These are phyloP conservation scores for Sterrhoptilus dennistouni DNA, from an alignment of 2,113 vertebrate species.

Conservation along the genomic window DNA sequence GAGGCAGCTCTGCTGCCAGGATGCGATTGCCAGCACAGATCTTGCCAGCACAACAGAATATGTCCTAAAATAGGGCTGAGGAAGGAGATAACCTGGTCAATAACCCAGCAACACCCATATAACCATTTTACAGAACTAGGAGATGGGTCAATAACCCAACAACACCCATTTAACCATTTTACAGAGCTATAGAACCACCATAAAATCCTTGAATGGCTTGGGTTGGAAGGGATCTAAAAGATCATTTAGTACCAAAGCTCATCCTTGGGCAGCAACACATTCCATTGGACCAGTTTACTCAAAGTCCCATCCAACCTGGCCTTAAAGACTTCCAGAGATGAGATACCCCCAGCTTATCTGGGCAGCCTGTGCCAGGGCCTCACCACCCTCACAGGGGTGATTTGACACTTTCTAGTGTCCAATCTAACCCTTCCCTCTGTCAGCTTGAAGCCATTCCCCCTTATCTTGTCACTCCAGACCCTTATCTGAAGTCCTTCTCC, in stretches of 20 bases:
- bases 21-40: background rate
- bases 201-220: background rate
- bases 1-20: background rate
- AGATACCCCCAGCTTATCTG: background rate
- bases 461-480: background rate
- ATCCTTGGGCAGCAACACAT: background rate
- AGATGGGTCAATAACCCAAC: background rate
- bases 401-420: background rate
- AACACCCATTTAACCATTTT: background rate
- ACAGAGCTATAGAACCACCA: background rate
- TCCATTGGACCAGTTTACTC: background rate
- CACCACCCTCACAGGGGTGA: background rate
- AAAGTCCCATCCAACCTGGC: background rate
- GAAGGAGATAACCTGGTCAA: background rate
- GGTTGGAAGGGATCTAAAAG: background rate
- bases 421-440: too few relatives aligned
- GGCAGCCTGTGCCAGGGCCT: background rate
- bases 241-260: background rate
- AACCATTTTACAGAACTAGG: background rate
- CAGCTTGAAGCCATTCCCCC: background rate
- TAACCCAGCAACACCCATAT: background rate
- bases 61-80: background rate
- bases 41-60: background rate
- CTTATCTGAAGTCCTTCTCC: background rate
- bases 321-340: background rate